Evolutionary conservation across 2,113 vertebrate genomes (phyloP), one percentile per base, ranked within the genome.

Genomic region (Brienomyrus brachyistius): DNA sequence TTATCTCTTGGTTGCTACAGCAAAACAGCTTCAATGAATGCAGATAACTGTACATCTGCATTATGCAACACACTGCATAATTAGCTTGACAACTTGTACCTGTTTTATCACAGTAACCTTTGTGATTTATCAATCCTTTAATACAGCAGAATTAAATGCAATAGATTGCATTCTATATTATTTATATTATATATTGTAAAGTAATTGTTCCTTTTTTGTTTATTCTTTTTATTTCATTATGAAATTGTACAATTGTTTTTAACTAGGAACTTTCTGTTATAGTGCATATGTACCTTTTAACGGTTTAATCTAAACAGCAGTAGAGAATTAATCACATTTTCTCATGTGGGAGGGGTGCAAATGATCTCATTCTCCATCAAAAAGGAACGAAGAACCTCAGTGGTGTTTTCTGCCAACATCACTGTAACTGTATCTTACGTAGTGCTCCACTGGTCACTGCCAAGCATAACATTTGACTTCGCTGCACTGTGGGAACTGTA

Each of bases 361-460:
- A 94, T 95, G 93, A 95, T 89, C 92, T 95, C 94, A 95, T 91
- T 48, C 35, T 27, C 5, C 48, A 87, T 19, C 11, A 74, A 74
- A 31, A 82, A 52, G 51, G 21, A 82, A 47, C n/a, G 27, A 84
- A 59, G 35, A 62, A 21, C 35, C 40, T 50, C 89, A 83, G 8
- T 13, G n/a, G 23, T 9, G 17, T 40, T 51, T 47, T 83, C 21
- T 85, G 77, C 52, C 80, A 62, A 82, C 50, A 23, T 4, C 77
- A 23, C 31, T 2, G 17, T 59, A n/a, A 45, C 31, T 89, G 11
- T 31, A 52, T 84, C 40, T 84, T 17, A 89, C 27, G 19, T 45
- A 23, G 31, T 6, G 45, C 35, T 15, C 17, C 77, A 8, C 17
- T 62, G 31, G 0, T 10, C 50, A 48, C 45, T n/a, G 70, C 88